These are phyloP conservation scores for Platorchestia sp. DNA, from an alignment of 1,140 invertebrate genomes.

Conservation along the genomic window DNA sequence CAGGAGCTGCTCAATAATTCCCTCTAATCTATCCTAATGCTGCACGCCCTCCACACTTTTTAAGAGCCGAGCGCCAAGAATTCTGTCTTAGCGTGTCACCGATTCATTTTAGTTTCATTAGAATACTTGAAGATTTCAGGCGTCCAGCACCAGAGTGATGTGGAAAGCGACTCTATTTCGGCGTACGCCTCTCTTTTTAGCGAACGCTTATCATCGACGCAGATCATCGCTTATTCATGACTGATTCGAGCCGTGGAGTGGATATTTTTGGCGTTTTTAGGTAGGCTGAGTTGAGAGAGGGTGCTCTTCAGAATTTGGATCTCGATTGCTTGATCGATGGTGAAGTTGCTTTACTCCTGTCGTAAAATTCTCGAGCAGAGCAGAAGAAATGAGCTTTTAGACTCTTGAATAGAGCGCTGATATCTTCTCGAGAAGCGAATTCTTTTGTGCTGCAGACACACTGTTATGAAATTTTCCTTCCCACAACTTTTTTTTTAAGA, in stretches of 20 bases:
- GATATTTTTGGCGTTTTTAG: conserved; percentile 43
- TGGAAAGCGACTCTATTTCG: conserved; percentile 22
- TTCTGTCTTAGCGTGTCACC: conserved; percentile 44
- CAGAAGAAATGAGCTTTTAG: not conserved
- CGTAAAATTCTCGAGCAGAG: not conserved
- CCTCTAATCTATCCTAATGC: conserved; percentile 46
- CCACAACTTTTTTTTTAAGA: not conserved
- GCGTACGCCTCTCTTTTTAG: not conserved
- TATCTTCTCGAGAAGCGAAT: not conserved
- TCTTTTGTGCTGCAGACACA: not conserved
- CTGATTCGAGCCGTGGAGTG: conserved; percentile 22
- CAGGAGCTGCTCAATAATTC: conserved; percentile 37
- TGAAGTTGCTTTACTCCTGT: not conserved
- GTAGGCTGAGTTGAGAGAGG: conserved; percentile 12
- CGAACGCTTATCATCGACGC: not conserved
- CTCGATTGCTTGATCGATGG: not conserved
- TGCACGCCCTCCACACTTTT: conserved; percentile 15
- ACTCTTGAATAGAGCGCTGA: not conserved
- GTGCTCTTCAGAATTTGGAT: not conserved
- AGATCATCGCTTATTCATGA: conserved; percentile 42
- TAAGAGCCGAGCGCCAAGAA: not conserved
- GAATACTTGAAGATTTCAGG: conserved; percentile 7
- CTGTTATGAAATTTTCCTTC: not conserved
- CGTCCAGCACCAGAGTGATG: not conserved
- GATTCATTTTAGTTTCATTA: conserved; percentile 50